Evolutionary conservation across 2,888 invertebrate genomes (phyloP).

Genomic region (Pogonocherus hispidulus): DNA sequence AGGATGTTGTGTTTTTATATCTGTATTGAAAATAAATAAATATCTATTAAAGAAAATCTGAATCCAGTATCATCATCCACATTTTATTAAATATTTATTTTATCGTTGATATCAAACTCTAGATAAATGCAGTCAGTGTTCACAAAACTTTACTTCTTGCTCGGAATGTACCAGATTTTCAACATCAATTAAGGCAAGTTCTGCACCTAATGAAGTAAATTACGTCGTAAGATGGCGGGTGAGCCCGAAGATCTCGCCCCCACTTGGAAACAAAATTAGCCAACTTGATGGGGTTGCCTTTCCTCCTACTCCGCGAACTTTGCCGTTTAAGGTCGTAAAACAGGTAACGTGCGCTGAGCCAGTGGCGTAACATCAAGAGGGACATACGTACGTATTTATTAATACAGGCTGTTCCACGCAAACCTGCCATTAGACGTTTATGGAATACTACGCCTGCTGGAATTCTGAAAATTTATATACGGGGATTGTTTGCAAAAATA

Average conservation of each 20-base stretch:
- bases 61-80: too few relatives aligned
- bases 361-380: conserved; percentile 16
- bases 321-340: conserved; percentile 24
- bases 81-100: too few relatives aligned
- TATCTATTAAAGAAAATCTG: too few relatives aligned
- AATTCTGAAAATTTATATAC: too few relatives aligned
- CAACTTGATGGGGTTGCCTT: conserved; percentile 50
- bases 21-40: too few relatives aligned
- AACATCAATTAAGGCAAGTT: conserved; percentile 65
- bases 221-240: conserved; percentile 61
- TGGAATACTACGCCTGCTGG: too few relatives aligned
- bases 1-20: too few relatives aligned
- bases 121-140: too few relatives aligned
- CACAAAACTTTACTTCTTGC: neutral
- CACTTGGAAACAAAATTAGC: conserved; percentile 59
- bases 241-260: conserved; percentile 50
- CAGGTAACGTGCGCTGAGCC: conserved; percentile 29
- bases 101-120: too few relatives aligned
- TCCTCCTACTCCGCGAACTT: conserved; percentile 22
- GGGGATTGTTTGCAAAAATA: too few relatives aligned
- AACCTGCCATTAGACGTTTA: neutral
- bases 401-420: too few relatives aligned
- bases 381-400: too few relatives aligned
- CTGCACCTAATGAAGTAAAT: conserved; percentile 62
- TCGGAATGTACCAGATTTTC: conserved; percentile 58